Evolutionary conservation across 2,888 invertebrate genomes (phyloP), one percentile per base, ranked within the genome.

Genomic region (Mimachlamys varia): DNA sequence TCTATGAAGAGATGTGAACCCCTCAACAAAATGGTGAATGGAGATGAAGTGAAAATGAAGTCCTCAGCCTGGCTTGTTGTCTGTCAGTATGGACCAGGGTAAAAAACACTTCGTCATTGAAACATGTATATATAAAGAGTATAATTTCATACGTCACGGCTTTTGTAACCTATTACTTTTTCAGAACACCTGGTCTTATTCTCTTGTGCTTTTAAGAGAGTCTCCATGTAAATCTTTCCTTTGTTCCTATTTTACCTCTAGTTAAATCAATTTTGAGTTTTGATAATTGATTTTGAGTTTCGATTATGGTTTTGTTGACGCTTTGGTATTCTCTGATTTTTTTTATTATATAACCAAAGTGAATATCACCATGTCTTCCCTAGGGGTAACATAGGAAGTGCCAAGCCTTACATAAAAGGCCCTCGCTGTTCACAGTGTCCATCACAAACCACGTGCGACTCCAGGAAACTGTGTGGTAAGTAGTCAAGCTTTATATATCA

Each of bases 391-490:
- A 22, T 62, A 22, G 22, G 22, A 22, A 22, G 22, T n/a, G n/a
- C 17, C 7, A 62, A 76, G 15, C 76, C 76, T 10, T 76, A 76
- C 22, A 27, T 7, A 33, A 76, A 7, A 76, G 76, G 76, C 13
- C 27, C 12, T 7, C 76, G 33, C 10, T 76, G 76, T 76, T 33
- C 33, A 12, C 0, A 13, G 13, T 76, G 76, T 76, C 76, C 76
- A 7, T 7, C 7, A 1, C 27, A 22, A 27, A 76, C 76, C 76
- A 76, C 33, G 0, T 76, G 76, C 33, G 76, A 33, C 76, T 76
- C 76, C 33, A 33, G 76, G 33, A 33, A 76, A 27, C 76, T 76
- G 33, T 76, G 76, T 76, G 33, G 76, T 76, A 76, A 76, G 76
- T 76, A 33, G 76, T 33, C 12, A 76, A 2, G 12, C 76, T 7